phyloP scores from a whole-genome alignment of 2,797 vertebrate species.

The Sebastes oblongus region DNA sequence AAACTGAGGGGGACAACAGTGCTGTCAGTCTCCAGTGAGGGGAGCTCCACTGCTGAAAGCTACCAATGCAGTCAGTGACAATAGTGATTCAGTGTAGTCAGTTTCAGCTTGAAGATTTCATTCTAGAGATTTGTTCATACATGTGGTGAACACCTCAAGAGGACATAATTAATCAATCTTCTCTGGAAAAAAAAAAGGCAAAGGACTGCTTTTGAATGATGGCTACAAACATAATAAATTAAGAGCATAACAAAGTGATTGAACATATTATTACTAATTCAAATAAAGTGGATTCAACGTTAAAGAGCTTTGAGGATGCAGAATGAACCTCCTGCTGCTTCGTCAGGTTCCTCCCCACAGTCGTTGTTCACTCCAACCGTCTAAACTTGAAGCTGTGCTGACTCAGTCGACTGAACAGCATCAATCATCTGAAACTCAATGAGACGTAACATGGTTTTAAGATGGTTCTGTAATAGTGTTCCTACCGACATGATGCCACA shows the following conservation, averaged over 20 bases:
- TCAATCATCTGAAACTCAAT: slow-evolving; percentile 30
- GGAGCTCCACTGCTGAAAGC: neutral
- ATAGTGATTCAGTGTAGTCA: neutral
- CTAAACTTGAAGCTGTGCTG: slow-evolving; percentile 16
- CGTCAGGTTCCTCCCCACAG: neutral
- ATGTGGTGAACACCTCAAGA: neutral
- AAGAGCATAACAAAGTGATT: neutral
- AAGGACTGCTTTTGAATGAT: neutral
- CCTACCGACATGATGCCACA: neutral
- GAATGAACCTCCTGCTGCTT: neutral
- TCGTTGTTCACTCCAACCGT: neutral
- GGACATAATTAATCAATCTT: neutral
- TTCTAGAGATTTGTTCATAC: neutral
- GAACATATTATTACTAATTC: neutral
- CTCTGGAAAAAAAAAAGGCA: neutral
- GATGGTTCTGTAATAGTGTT: slow-evolving; percentile 11
- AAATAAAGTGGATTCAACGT: neutral
- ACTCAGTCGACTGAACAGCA: slow-evolving; percentile 11
- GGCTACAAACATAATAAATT: neutral
- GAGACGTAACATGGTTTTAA: slow-evolving; percentile 18
- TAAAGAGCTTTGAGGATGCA: slow-evolving; percentile 9
- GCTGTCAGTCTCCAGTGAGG: neutral
- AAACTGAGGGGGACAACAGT: neutral
- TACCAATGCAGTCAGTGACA: neutral
- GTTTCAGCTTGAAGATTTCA: neutral